Evolutionary conservation across 2,797 vertebrate genomes (phyloP), one percentile per base, ranked within the genome.

Genomic region (Gymnothorax javanicus): DNA sequence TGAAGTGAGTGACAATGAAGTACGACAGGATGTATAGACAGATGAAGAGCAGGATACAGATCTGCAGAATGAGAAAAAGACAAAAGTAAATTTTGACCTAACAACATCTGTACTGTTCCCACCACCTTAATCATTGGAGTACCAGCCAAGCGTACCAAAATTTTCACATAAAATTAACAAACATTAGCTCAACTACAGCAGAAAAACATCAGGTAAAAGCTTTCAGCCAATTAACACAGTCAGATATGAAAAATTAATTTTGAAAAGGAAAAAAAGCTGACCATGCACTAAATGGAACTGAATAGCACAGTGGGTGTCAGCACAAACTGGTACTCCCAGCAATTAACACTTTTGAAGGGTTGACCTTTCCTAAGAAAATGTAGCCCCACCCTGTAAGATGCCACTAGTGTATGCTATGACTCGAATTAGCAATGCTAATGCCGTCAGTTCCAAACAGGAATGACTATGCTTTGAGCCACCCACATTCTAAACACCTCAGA

Each of bases 1-100:
- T 96, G 91, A 96, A 97, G 91, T 88, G 93, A 50, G 95, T 95
- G 93, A 97, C 93, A 92, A 96, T 86, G 86, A 96, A 89, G 73
- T 97, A 96, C 88, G 95, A 96, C 89, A 97, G 91, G 88, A 96
- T 93, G 90, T 97, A 97, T 89, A 97, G 95, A 73, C 92, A 90
- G 1, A 93, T 91, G 1, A 97, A 97, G 82, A 97, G 94, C 90
- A 97, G 94, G 43, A 93, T 83, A 50, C 95, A 97, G 88, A 97
- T 96, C 96, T 97, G 62, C 6, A 64, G 56, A 60, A 50, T 73
- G 43, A 56, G 33, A 77, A 77, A 56, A 71, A 81, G 77, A 81
- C 52, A 56, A 56, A 81, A 54, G 56, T 12, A n/a, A 13, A 52
- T 77, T 77, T 43, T 20, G 8, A 77, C 13, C 43, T n/a, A 69